These are phyloP conservation scores for Piaya cayana DNA, from an alignment of 2,113 vertebrate species.

Conservation along the genomic window DNA sequence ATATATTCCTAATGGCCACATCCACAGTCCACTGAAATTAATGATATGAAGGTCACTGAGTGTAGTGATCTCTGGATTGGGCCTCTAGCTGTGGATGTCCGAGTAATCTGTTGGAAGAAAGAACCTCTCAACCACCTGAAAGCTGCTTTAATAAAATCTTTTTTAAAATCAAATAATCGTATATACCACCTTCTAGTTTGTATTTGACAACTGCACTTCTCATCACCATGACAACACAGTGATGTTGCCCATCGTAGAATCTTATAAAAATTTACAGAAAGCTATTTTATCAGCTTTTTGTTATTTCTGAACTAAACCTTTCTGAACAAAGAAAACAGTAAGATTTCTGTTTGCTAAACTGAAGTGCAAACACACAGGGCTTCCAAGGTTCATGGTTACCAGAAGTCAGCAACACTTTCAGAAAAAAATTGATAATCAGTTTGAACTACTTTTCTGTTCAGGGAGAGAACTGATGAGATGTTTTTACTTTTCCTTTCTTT, in stretches of 20 bases:
- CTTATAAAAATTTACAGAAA: neutral
- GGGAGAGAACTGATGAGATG: neutral
- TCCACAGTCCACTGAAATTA: neutral
- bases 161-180: neutral
- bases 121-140: neutral
- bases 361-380: neutral
- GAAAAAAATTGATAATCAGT: neutral
- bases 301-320: neutral
- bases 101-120: neutral
- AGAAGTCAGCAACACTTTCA: neutral
- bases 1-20: neutral
- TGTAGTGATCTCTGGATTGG: neutral
- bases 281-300: slow-evolving; percentile 5
- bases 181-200: neutral
- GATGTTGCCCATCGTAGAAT: neutral
- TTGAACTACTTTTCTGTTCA: neutral
- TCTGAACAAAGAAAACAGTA: slow-evolving; percentile 9
- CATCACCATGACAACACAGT: slow-evolving; percentile 62
- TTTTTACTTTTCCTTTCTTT: neutral
- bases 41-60: neutral
- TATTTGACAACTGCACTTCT: slow-evolving; percentile 3
- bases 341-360: neutral
- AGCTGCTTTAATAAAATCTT: neutral
- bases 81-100: neutral
- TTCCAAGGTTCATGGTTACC: neutral